phyloP scores from a whole-genome alignment of 1,140 invertebrate species.

The Camponotus pennsylvanicus region DNA sequence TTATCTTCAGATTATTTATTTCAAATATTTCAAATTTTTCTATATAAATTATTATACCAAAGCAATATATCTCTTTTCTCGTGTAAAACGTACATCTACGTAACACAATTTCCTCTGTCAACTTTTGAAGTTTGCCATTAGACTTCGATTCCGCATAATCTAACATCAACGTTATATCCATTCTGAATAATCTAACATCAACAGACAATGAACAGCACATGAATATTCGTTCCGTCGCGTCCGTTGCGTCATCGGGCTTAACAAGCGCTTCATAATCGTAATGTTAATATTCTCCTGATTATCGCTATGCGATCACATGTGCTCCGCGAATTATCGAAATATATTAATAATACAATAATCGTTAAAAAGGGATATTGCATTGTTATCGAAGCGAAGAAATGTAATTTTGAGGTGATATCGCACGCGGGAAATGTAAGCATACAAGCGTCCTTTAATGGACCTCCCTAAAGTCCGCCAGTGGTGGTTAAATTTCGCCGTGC shows the following conservation, averaged over 20 bases:
- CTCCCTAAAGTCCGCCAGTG: not conserved
- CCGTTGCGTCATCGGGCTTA: conserved; percentile 16
- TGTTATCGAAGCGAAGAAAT: not conserved
- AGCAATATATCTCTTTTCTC: not conserved
- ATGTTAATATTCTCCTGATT: conserved; percentile 17
- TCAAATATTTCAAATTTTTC: not conserved
- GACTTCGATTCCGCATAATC: conserved; percentile 26
- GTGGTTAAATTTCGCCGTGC: conserved; percentile 3
- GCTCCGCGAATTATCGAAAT: not conserved
- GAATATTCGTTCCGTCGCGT: conserved; percentile 40
- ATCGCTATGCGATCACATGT: conserved; percentile 8
- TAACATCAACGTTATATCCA: conserved; percentile 37
- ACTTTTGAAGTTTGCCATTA: conserved; percentile 15
- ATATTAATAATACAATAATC: not conserved
- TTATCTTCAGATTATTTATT: not conserved
- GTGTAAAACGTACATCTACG: not conserved
- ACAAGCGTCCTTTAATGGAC: not conserved
- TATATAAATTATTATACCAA: not conserved
- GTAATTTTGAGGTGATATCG: not conserved
- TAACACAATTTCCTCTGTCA: not conserved
- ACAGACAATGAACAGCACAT: conserved; percentile 41
- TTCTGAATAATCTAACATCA: conserved; percentile 49
- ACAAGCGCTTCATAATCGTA: conserved; percentile 35
- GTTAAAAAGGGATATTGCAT: not conserved
- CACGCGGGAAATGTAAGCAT: not conserved